Base-by-base conservation (phyloP, 1,140 invertebrate genomes). In the Caenorhabditis briggsae region DNA sequence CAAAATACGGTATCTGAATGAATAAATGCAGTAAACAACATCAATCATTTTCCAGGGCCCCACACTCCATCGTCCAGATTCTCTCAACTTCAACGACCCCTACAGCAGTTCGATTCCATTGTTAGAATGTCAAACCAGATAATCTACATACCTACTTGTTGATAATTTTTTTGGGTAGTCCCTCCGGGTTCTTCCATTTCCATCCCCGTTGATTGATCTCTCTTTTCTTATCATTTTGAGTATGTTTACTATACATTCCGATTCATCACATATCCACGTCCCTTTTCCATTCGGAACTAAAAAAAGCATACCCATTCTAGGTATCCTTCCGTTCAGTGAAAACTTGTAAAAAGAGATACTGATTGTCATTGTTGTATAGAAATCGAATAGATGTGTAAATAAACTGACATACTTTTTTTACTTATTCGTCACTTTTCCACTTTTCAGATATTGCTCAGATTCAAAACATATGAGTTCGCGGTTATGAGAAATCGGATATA, bases 11-110 rank as follows among this genome's bases (percentile, higher is more conserved):
- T 78, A 20, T 18, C 50, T 53, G 11, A 16, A 8, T 2, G 9
- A 53, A 53, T 53, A n/a, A n/a, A n/a, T 50, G 1, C 5, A 53
- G 11, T 2, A 11, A 53, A 53, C 16, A 2, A 14, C 50, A 53
- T 53, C 2, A 14, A 8, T 53, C 9, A 53, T 53, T 8, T 70
- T 70, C 23, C 70, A 78, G 70, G 70, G 70, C 23, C 70, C 70
- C 12, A 53, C 70, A 78, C n/a, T 78, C 1, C 70, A 50, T 23
- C 70, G 70, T 7, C 70, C 70, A 53, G 70, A 78, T 23, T 78
- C 70, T 25, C 46, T 78, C 20, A 78, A 78, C n/a, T 78, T 78
- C 70, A 23, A 78, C n/a, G 70, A 78, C 50, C 43, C 43, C 16
- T 78, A 78, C 33, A 78, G 43, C 46, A n/a, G 65, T 50, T n/a